Base-by-base conservation (phyloP, 92 coral and sea anemone species). In the Porites evermanni region DNA sequence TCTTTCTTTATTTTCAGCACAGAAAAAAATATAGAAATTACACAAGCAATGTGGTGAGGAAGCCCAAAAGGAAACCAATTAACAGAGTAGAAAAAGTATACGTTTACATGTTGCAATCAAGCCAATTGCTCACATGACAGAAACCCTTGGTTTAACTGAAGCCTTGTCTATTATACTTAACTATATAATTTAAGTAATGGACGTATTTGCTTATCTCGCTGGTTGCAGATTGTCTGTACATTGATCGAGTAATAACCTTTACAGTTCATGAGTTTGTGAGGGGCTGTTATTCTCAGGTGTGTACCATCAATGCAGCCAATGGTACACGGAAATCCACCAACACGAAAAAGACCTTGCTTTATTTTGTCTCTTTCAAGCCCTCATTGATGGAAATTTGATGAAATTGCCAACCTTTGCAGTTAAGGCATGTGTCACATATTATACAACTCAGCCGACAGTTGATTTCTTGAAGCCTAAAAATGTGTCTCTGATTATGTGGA, bases 401-500 rank as follows among this genome's bases (percentile, higher is more conserved):
- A 86, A 72, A n/a, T 71, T 1, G 44, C 70, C 54, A 16, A 80
- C 38, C 58, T 87, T 87, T 0, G 72, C 78, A 72, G 90, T 75
- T 24, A 87, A 64, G 66, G 1, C 87, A 20, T 53, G 83, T 13
- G 90, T 87, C 17, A 80, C 90, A 12, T 24, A 66, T 26, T 80
- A 75, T 20, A 87, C 90, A 14, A 87, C 83, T 50, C 87, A 72
- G 70, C 86, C 68, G 60, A 87, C 95, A 8, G 95, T 86, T 11
- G 86, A 82, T 54, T 89, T 89, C 24, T 89, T 86, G 18, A 69
- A 70, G 14, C 85, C 72, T 50, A 7, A 47, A 67, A 86, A 78
- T 4, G 88, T 90, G 52, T 92, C 91, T 18, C 91, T 89, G 51
- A 90, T 88, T 1, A 87, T 88, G 24, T 89, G 88, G 58, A 86